A percentile compares a stretch with the other conserved stretches of the same genome.
phyloP scores from a whole-genome alignment of 2,888 invertebrate genomes.

The Lasioglossum vierecki region DNA sequence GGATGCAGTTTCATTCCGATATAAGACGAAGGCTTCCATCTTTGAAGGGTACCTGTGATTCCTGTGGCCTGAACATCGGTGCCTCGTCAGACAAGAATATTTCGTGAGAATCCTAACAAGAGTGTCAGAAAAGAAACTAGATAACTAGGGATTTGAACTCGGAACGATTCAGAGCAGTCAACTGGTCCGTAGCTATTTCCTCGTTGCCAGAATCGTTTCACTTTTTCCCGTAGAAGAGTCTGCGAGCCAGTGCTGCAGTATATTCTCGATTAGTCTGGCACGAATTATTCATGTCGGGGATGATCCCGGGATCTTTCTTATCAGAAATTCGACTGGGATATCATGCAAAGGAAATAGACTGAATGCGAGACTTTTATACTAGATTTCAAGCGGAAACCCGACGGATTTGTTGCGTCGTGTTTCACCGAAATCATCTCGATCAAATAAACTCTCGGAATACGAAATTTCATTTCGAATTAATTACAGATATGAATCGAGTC shows the following conservation, averaged over 20 bases:
- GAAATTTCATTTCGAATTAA: not conserved
- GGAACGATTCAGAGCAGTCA: not conserved
- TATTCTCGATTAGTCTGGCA: constrained; percentile 31
- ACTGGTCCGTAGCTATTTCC: not conserved
- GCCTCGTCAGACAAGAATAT: not conserved
- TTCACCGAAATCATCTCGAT: not conserved
- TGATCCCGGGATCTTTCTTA: constrained; percentile 27
- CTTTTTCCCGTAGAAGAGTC: not conserved
- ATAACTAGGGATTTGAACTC: not conserved
- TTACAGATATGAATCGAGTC: not conserved
- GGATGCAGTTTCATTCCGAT: no score
- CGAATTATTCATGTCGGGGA: constrained; percentile 43
- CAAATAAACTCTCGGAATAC: not conserved
- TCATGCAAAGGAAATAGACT: not conserved
- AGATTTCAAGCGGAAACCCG: not conserved
- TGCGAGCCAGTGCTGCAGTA: not conserved
- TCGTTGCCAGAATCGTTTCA: constrained; percentile 1
- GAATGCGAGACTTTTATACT: not conserved
- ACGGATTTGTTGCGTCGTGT: not conserved
- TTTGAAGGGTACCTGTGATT: no score
- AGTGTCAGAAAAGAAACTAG: not conserved
- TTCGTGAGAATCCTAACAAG: not conserved
- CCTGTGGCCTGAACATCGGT: not conserved
- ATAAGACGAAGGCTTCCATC: no score
- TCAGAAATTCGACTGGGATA: constrained; percentile 30